Evolutionary conservation across 2,797 vertebrate genomes (phyloP).

Genomic region (Spatula versicolor): DNA sequence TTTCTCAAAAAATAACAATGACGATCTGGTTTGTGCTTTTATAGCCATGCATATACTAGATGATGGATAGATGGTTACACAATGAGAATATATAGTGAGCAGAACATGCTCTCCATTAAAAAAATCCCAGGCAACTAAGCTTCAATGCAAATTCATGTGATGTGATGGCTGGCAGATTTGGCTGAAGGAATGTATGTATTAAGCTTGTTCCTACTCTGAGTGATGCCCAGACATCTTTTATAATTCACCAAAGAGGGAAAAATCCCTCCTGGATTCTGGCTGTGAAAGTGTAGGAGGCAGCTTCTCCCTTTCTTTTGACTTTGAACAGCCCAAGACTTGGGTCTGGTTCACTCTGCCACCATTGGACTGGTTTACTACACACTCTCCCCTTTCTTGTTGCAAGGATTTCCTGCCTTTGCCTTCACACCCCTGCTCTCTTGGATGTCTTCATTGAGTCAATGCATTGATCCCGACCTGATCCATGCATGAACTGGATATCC

Average conservation of each 20-base stretch:
- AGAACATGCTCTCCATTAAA: constrained; percentile 48
- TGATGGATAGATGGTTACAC: constrained; percentile 62
- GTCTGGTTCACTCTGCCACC: not conserved
- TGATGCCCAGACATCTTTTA: not conserved
- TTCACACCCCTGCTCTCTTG: not conserved
- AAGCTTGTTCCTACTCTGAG: not conserved
- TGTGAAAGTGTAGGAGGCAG: not conserved
- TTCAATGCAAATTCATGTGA: constrained; percentile 22
- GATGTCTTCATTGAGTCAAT: not conserved
- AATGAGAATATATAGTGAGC: constrained; percentile 52
- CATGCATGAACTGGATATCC: not conserved
- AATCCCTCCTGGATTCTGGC: not conserved
- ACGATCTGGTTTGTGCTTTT: constrained; percentile 59
- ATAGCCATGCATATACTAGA: constrained; percentile 52
- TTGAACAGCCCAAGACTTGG: not conserved
- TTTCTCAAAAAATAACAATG: constrained; percentile 68
- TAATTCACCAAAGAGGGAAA: not conserved
- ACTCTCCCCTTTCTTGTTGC: not conserved
- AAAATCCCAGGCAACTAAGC: constrained; percentile 30
- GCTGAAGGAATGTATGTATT: not conserved
- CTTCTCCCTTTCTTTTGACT: not conserved
- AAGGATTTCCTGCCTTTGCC: not conserved
- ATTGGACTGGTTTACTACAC: not conserved
- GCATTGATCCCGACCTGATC: not conserved
- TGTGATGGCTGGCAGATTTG: constrained; percentile 33